phyloP scores from a whole-genome alignment of 1,140 invertebrate genomes.

The Conus ventricosus region DNA sequence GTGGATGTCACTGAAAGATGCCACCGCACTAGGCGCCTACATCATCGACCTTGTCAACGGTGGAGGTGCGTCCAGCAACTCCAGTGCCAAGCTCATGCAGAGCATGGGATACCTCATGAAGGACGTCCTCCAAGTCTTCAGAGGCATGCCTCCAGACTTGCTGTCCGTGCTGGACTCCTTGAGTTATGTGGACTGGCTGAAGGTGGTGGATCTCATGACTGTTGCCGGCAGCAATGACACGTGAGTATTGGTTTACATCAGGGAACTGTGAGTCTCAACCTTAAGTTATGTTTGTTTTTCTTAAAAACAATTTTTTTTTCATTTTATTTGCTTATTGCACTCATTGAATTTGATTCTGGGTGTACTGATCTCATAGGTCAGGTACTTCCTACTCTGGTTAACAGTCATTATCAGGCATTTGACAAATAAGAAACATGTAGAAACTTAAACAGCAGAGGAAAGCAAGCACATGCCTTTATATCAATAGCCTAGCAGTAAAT shows the following conservation, averaged over 20 bases:
- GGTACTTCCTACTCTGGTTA: too few relatives aligned
- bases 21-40: background rate
- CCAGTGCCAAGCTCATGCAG: background rate
- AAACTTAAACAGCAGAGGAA: too few relatives aligned
- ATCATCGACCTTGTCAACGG: background rate
- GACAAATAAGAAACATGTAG: too few relatives aligned
- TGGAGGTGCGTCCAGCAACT: background rate
- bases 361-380: too few relatives aligned
- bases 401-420: too few relatives aligned
- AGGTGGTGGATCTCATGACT: background rate
- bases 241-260: background rate
- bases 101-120: background rate
- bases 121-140: background rate
- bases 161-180: background rate
- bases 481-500: too few relatives aligned
- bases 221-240: background rate
- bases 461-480: too few relatives aligned
- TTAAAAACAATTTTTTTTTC: background rate
- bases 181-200: background rate
- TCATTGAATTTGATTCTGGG: too few relatives aligned
- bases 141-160: background rate
- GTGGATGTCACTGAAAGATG: slow-evolving; percentile 24
- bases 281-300: background rate
- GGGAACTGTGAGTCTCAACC: background rate
- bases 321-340: too few relatives aligned